Evolutionary conservation across 2,113 vertebrate genomes (phyloP).

Genomic region (Cheirogaleus medius): DNA sequence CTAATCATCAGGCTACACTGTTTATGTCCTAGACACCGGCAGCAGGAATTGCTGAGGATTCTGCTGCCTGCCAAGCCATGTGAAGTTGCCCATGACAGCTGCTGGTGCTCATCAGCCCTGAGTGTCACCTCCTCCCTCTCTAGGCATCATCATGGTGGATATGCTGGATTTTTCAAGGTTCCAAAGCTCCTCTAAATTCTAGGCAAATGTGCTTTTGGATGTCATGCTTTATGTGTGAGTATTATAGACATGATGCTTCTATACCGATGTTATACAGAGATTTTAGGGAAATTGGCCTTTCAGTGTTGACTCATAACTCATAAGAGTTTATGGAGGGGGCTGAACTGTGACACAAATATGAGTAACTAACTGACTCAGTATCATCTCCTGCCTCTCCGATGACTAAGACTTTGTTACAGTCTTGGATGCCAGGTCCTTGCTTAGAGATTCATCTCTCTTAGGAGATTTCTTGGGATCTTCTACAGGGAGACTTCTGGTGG

Average conservation of each 20-base stretch:
- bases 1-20: neutral
- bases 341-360: neutral
- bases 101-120: neutral
- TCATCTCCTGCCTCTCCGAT: neutral
- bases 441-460: neutral
- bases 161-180: neutral
- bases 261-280: neutral
- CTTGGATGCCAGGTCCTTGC: neutral
- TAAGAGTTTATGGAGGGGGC: neutral
- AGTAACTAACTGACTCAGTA: constrained; percentile 37
- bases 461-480: neutral
- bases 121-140: neutral
- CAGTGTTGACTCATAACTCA: constrained; percentile 46
- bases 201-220: neutral
- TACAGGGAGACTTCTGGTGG: neutral
- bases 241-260: neutral
- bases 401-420: constrained; percentile 7
- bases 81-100: neutral
- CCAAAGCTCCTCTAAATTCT: neutral
- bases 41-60: neutral
- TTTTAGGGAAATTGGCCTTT: neutral
- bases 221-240: neutral
- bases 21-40: neutral
- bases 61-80: neutral
- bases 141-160: neutral